Conservation (phyloP, 2,113 vertebrate species). For the Mormyrus iriodes region DNA sequence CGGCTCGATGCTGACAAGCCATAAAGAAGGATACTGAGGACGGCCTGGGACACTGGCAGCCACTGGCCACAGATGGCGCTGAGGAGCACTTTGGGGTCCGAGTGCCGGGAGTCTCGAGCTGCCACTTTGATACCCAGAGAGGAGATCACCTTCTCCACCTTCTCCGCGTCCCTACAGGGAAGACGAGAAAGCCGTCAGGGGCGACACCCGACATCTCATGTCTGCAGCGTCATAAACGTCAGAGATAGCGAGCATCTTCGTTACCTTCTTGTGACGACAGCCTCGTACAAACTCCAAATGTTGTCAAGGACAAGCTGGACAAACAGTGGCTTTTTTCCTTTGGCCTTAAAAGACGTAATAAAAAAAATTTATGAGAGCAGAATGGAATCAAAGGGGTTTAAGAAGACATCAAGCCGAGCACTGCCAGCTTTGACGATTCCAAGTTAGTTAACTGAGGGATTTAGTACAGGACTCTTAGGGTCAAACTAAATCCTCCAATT, state of each 20-base stretch:
- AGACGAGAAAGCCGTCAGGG: not conserved
- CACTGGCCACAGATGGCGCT: constrained; percentile 90
- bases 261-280: constrained; percentile 81
- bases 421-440: not conserved
- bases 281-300: constrained; percentile 95
- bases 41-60: constrained; percentile 82
- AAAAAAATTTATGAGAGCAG: not conserved
- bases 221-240: not conserved
- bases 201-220: not conserved
- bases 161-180: constrained; percentile 78
- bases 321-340: constrained; percentile 93
- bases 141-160: constrained; percentile 83
- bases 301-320: constrained; percentile 94
- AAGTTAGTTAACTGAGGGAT: not conserved
- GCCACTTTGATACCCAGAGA: constrained; percentile 79
- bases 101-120: constrained; percentile 75
- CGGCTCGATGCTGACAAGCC: not conserved
- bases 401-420: not conserved
- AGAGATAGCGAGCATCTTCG: not conserved
- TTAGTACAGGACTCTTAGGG: not conserved
- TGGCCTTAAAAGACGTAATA: constrained; percentile 61
- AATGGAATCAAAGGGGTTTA: not conserved
- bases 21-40: constrained; percentile 83
- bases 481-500: constrained; percentile 3
- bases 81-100: constrained; percentile 87